Evolutionary conservation across 2,113 vertebrate species (phyloP), one percentile per base, ranked within the genome.

Genomic region (Lichenostomus cassidix): DNA sequence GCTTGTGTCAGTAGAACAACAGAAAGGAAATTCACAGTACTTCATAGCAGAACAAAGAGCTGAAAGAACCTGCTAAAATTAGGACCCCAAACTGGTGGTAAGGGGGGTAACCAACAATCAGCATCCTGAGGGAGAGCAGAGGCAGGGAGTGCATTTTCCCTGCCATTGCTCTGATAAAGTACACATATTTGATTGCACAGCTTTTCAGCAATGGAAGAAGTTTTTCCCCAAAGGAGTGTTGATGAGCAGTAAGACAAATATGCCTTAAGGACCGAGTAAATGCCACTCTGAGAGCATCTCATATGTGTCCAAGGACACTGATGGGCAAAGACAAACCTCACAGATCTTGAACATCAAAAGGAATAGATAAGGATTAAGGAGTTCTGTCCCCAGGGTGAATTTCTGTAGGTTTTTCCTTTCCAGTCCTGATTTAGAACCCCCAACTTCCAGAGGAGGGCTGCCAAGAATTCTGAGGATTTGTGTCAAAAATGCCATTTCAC

Each of bases 191-290:
- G 95, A 96, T 97, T 96, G 95, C 93, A 92, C 90, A 76, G 90
- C 94, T 88, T 94, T 90, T 96, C 94, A 90, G 92, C 79, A 59
- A 4, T 22, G 90, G 83, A 22, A 83, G 91, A 87, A 82, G 92
- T 70, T 92, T 90, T 86, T 90, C 71, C 76, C 59, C 76, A 68
- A 53, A 86, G 73, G 39, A 77, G 78, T 67, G 85, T 77, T 94
- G 93, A 96, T 96, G 95, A 97, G 94, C 79, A 35, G 73, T 27
- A 78, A 92, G 93, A 90, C 76, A 97, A 92, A 92, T 93, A 92
- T 9, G 31, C 75, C 90, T 93, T 42, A 81, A 96, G 85, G 93
- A 86, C 73, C 75, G 52, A 37, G 63, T 86, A 91, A 97, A 88
- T 77, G 94, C 84, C 87, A 91, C 83, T 95, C 88, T 77, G 87